Conservation (phyloP, 1,140 invertebrate species). For the Aphidius ervi region DNA sequence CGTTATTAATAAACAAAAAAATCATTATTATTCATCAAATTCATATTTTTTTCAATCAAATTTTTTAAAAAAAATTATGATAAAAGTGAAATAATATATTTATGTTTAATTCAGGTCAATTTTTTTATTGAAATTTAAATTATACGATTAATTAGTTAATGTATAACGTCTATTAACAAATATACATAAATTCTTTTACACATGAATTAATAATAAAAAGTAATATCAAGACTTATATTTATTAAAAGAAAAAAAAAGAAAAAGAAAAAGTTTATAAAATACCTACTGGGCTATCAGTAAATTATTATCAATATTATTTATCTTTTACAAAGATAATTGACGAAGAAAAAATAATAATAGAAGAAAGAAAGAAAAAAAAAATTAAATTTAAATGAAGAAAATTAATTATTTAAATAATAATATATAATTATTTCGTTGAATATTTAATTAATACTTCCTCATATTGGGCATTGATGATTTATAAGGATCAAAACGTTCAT, state of each 20-base stretch:
- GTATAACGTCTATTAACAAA: conserved; percentile 36
- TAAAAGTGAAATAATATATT: neutral
- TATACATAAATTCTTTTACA: conserved; percentile 34
- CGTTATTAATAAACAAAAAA: too few species aligned
- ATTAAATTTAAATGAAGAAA: too few species aligned
- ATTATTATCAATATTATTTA: neutral
- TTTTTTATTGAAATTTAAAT: neutral
- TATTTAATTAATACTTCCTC: conserved; percentile 44
- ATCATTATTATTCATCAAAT: too few species aligned
- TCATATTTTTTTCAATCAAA: too few species aligned
- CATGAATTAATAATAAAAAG: conserved; percentile 15
- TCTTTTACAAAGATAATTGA: neutral
- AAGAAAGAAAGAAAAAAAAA: too few species aligned
- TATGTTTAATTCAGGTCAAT: neutral
- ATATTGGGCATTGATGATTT: conserved; percentile 47
- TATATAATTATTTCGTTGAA: conserved; percentile 3
- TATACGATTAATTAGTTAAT: conserved; percentile 13
- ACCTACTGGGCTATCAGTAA: neutral
- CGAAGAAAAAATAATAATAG: too few species aligned
- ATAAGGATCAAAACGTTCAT: conserved; percentile 50
- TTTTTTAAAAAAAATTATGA: too few species aligned
- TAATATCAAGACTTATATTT: conserved; percentile 11
- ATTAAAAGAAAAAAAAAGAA: conserved; percentile 21
- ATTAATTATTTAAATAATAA: neutral
- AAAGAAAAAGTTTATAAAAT: conserved; percentile 14